These are phyloP conservation scores for Sminthurinus aureus DNA, from an alignment of 2,888 invertebrate species.

Conservation along the genomic window DNA sequence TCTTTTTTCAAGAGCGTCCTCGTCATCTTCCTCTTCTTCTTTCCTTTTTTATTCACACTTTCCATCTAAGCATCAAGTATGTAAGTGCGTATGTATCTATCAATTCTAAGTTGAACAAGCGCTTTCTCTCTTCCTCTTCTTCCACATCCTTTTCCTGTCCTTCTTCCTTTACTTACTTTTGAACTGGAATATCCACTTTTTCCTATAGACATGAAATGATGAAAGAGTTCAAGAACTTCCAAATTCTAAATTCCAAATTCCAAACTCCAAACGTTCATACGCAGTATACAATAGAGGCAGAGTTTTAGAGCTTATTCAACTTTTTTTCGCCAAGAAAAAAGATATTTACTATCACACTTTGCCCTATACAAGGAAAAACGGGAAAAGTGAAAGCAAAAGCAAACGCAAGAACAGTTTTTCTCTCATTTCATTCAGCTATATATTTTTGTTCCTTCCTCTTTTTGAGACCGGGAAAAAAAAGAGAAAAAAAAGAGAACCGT, in stretches of 20 bases:
- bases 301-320: neutral
- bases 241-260: neutral
- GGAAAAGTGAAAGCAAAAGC: too few species aligned
- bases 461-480: neutral
- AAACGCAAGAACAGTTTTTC: neutral
- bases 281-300: neutral
- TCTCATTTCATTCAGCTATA: neutral
- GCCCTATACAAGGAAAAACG: neutral
- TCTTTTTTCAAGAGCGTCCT: neutral
- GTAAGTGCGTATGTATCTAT: neutral
- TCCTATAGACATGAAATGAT: neutral
- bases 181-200: neutral
- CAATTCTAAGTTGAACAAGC: too few species aligned
- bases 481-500: neutral
- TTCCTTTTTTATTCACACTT: neutral
- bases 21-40: too few species aligned
- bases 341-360: slow-evolving; percentile 11
- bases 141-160: neutral
- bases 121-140: neutral
- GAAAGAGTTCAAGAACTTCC: neutral
- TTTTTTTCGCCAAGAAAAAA: slow-evolving; percentile 1
- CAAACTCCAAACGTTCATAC: neutral
- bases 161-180: neutral
- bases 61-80: neutral
- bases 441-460: neutral